Evolutionary conservation across 2,113 vertebrate species (phyloP).

Genomic region (Cyprinodon tularosa): DNA sequence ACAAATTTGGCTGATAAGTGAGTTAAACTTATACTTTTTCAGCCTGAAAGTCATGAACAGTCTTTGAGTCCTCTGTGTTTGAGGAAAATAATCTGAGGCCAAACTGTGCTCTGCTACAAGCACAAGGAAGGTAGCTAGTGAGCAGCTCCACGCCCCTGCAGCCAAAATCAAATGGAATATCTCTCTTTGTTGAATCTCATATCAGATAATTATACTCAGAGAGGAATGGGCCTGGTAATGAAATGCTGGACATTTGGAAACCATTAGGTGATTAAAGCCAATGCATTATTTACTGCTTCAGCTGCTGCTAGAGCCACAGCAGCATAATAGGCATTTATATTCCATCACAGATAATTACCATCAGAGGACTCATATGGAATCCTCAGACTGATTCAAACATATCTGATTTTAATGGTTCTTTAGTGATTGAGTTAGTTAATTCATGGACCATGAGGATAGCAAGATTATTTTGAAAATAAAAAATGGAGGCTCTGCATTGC

Average conservation of each 20-base stretch:
- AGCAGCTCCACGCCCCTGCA: slow-evolving; percentile 38
- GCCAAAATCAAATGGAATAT: slow-evolving; percentile 67
- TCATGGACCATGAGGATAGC: slow-evolving; percentile 20
- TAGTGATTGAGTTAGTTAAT: slow-evolving; percentile 49
- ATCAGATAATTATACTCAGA: slow-evolving; percentile 70
- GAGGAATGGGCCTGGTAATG: slow-evolving; percentile 67
- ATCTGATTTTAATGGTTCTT: slow-evolving; percentile 44
- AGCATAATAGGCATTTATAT: slow-evolving; percentile 53
- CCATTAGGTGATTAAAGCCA: slow-evolving; percentile 78
- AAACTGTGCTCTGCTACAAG: slow-evolving; percentile 35
- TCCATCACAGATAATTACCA: slow-evolving; percentile 42
- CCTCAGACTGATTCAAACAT: slow-evolving; percentile 26
- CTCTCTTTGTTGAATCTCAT: slow-evolving; percentile 64
- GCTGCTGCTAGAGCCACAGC: slow-evolving; percentile 60
- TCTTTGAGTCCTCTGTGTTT: slow-evolving; percentile 40
- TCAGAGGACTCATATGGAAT: slow-evolving; percentile 16
- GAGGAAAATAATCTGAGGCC: slow-evolving; percentile 43
- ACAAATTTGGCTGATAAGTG: slow-evolving; percentile 21
- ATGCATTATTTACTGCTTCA: slow-evolving; percentile 80
- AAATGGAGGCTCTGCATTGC: slow-evolving; percentile 31
- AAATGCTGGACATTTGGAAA: slow-evolving; percentile 74
- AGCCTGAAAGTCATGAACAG: slow-evolving; percentile 25
- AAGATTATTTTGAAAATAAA: neutral
- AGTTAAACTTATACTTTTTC: slow-evolving; percentile 34
- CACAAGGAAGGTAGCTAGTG: slow-evolving; percentile 25